Evolutionary conservation across 1,140 invertebrate genomes (phyloP).

Genomic region (Drosophila santomea): DNA sequence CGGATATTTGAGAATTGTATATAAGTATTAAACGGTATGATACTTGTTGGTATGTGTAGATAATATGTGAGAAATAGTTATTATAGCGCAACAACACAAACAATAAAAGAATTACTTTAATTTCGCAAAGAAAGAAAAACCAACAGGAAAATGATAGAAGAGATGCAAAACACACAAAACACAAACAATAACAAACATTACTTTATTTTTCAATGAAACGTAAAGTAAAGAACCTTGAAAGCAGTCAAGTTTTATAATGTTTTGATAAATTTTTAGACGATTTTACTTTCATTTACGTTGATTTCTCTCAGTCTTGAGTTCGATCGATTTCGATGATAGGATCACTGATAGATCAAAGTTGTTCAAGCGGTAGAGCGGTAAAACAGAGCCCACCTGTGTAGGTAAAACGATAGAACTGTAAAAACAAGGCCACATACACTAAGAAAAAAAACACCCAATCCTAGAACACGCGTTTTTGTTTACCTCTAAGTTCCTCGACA

Average conservation of each 20-base stretch:
- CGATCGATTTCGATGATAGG: conserved; percentile 29
- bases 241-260: conserved; percentile 64
- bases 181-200: conserved; percentile 77
- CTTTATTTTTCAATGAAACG: conserved; percentile 65
- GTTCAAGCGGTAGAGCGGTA: conserved; percentile 30
- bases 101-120: conserved; percentile 83
- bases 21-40: conserved; percentile 47
- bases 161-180: conserved; percentile 36
- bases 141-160: conserved; percentile 17
- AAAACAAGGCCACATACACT: conserved; percentile 38
- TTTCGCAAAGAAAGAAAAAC: conserved; percentile 68
- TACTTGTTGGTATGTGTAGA: conserved; percentile 51
- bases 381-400: conserved; percentile 79
- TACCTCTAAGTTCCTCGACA: conserved; percentile 39
- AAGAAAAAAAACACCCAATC: conserved; percentile 32
- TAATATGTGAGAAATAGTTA: conserved; percentile 44
- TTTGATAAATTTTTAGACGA: conserved; percentile 77
- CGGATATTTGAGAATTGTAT: conserved; percentile 33
- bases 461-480: conserved; percentile 24
- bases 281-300: conserved; percentile 47
- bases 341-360: conserved; percentile 48
- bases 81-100: conserved; percentile 68
- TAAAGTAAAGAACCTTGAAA: conserved; percentile 21
- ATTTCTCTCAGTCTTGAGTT: conserved; percentile 44
- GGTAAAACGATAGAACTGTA: conserved; percentile 68